phyloP scores from a whole-genome alignment of 2,113 vertebrate species.

The Lepus europaeus region DNA sequence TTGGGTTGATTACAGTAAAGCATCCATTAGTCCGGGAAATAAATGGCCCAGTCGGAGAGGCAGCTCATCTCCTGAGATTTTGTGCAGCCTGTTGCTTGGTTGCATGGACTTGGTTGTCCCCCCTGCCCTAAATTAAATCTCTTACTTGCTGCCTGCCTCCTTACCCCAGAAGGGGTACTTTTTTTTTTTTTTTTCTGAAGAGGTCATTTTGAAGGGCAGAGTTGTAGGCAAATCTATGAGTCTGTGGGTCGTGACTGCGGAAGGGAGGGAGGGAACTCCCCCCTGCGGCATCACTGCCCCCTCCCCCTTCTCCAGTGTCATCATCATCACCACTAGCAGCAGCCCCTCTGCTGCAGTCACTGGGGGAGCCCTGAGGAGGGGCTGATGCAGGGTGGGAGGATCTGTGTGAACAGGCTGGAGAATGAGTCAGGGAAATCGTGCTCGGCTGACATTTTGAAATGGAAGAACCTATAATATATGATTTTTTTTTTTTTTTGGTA shows the following conservation, averaged over 20 bases:
- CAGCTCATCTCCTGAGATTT: background rate
- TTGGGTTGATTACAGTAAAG: background rate
- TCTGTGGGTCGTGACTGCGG: conserved; percentile 81
- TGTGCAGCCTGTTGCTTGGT: conserved; percentile 66
- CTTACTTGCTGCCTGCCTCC: background rate
- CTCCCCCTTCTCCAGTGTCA: conserved; percentile 3
- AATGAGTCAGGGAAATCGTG: conserved; percentile 78
- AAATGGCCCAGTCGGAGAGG: background rate
- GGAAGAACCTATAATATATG: conserved; percentile 27
- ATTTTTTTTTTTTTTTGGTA: background rate
- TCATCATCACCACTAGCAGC: conserved; percentile 27
- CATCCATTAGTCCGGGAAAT: background rate
- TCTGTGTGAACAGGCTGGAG: conserved; percentile 46
- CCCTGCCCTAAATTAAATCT: background rate
- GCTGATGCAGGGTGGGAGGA: conserved; percentile 12
- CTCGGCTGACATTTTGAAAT: conserved; percentile 84
- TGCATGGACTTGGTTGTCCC: background rate
- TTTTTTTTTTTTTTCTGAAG: conserved; percentile 64
- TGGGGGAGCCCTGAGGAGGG: background rate
- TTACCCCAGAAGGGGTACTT: conserved; percentile 38
- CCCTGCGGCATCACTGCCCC: conserved; percentile 69
- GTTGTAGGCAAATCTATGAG: conserved; percentile 75
- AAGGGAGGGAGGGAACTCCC: conserved; percentile 64
- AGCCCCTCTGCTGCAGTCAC: conserved; percentile 24
- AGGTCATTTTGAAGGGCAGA: conserved; percentile 94